These are phyloP conservation scores for Metridium senile DNA, from an alignment of 92 coral and sea anemone species.

Conservation along the genomic window DNA sequence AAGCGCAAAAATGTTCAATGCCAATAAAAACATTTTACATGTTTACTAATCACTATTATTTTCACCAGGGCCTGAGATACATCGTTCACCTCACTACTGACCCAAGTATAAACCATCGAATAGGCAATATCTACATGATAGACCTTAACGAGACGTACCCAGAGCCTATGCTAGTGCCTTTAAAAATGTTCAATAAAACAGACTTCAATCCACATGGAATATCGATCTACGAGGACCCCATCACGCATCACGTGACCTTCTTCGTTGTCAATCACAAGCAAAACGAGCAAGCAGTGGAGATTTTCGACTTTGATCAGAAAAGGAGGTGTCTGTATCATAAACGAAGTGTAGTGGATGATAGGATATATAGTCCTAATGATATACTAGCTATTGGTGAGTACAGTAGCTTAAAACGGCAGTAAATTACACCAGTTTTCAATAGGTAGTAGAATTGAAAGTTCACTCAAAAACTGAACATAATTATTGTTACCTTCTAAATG, in stretches of 20 bases:
- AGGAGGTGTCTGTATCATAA: constrained; percentile 55
- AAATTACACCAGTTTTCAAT: background rate
- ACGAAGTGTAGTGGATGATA: constrained; percentile 67
- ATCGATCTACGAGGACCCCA: constrained; percentile 69
- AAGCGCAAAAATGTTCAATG: too few relatives aligned
- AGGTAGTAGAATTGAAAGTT: too few relatives aligned
- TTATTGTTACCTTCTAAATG: too few relatives aligned
- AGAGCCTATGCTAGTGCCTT: constrained; percentile 55
- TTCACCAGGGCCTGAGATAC: constrained; percentile 61
- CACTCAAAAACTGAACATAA: too few relatives aligned
- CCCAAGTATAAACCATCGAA: constrained; percentile 60
- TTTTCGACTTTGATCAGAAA: constrained; percentile 78
- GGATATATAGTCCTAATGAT: constrained; percentile 78
- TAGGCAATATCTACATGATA: constrained; percentile 60
- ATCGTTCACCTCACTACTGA: constrained; percentile 37
- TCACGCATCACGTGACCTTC: constrained; percentile 54
- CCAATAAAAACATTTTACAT: too few relatives aligned
- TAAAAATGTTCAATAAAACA: constrained; percentile 65
- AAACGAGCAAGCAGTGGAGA: constrained; percentile 75
- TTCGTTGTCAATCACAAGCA: constrained; percentile 80
- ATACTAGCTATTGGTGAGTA: constrained; percentile 80
- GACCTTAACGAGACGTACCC: constrained; percentile 63
- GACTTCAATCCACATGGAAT: constrained; percentile 90
- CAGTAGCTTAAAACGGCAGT: background rate
- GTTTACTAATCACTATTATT: too few relatives aligned